A percentile compares a stretch with the other conserved stretches of the same genome.
Evolutionary conservation across 2,113 vertebrate genomes (phyloP).

Genomic region (Engraulis encrasicolus): DNA sequence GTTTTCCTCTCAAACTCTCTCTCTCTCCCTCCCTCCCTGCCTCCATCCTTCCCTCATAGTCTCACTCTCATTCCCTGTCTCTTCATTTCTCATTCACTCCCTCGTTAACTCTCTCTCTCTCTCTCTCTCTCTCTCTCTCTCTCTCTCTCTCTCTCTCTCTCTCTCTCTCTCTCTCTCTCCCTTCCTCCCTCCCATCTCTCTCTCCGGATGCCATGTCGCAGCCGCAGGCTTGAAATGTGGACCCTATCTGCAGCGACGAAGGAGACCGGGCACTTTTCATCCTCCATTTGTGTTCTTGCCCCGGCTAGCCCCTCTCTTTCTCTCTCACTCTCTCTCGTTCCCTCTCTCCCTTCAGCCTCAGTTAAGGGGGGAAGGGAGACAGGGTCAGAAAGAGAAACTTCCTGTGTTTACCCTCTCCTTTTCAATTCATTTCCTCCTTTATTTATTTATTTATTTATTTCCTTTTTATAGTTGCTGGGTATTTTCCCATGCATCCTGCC

Average conservation of each 20-base stretch:
- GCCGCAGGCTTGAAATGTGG: background rate
- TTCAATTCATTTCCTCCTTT: background rate
- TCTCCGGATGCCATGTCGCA: background rate
- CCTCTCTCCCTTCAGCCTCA: background rate
- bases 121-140: too few species aligned
- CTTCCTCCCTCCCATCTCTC: too few species aligned
- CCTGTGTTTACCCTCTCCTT: background rate
- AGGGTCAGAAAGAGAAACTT: background rate
- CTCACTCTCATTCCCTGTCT: too few species aligned
- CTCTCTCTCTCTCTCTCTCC: too few species aligned
- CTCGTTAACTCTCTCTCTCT: too few species aligned
- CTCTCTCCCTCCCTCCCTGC: too few species aligned
- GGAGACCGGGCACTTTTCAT: background rate
- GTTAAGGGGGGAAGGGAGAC: background rate
- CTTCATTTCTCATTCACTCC: too few species aligned
- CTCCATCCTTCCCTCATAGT: too few species aligned
- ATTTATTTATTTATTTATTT: background rate
- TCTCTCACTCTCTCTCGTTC: background rate
- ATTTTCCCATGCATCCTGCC: background rate
- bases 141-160: too few species aligned
- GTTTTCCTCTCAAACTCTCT: too few species aligned
- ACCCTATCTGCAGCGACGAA: background rate
- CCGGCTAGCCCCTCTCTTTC: background rate
- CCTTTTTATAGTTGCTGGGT: too few species aligned
- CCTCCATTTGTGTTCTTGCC: background rate